Evolutionary conservation across 2,888 invertebrate genomes (phyloP).

Genomic region (Aphidoletes aphidimyza): DNA sequence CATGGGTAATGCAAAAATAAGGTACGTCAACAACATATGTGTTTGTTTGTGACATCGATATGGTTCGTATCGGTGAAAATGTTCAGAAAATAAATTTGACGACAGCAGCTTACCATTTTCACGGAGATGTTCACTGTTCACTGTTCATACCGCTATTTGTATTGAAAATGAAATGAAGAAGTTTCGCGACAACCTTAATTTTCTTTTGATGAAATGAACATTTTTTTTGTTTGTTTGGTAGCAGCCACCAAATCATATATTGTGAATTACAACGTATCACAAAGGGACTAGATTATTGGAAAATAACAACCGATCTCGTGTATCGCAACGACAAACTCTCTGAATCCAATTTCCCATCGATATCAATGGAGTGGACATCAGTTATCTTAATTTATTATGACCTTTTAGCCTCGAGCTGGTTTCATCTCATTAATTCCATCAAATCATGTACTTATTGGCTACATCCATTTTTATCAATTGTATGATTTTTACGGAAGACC

Average conservation of each 20-base stretch:
- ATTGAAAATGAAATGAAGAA: too few relatives aligned
- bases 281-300: too few relatives aligned
- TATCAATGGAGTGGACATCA: background rate
- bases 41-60: constrained; percentile 3
- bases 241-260: too few relatives aligned
- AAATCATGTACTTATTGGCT: background rate
- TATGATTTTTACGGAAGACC: background rate
- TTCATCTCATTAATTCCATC: background rate
- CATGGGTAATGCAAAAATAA: background rate
- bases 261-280: too few relatives aligned
- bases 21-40: background rate
- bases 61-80: background rate
- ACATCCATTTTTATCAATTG: background rate
- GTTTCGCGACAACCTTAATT: background rate
- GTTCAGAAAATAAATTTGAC: background rate
- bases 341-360: background rate
- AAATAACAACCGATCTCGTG: too few relatives aligned
- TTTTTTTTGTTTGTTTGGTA: too few relatives aligned
- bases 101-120: background rate
- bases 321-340: background rate
- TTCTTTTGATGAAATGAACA: background rate
- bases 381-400: background rate
- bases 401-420: too few relatives aligned
- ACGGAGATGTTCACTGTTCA: too few relatives aligned
- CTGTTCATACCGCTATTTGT: background rate